These are phyloP conservation scores for Malurus melanocephalus DNA, from an alignment of 2,113 vertebrate genomes.

Conservation along the genomic window DNA sequence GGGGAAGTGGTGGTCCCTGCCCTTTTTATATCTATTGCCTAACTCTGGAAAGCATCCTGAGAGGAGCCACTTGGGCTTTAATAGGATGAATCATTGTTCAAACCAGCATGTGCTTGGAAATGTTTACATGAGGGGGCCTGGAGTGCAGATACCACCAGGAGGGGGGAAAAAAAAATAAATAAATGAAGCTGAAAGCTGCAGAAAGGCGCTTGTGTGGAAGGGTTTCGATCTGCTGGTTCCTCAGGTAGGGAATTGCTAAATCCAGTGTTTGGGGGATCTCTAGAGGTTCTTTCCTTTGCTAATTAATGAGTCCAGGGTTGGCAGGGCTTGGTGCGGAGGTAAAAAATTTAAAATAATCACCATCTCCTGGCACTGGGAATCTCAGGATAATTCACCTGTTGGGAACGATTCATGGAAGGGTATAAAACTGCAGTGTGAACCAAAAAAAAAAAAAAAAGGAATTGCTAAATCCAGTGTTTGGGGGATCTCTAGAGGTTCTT, in stretches of 20 bases:
- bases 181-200: background rate
- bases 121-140: constrained; percentile 43
- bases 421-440: background rate
- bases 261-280: background rate
- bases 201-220: background rate
- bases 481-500: too few species aligned
- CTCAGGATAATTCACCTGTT: too few species aligned
- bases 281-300: background rate
- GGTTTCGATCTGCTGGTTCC: background rate
- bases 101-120: constrained; percentile 31
- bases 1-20: constrained; percentile 31
- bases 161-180: background rate
- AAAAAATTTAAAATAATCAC: background rate
- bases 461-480: too few species aligned
- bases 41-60: constrained; percentile 56
- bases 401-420: background rate
- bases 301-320: background rate
- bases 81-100: constrained; percentile 45
- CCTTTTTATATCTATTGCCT: constrained; percentile 61
- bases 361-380: background rate
- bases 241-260: background rate
- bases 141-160: background rate
- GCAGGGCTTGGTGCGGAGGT: background rate
- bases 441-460: too few species aligned
- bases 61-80: constrained; percentile 57